Evolutionary conservation across 2,113 vertebrate species (phyloP), one percentile per base, ranked within the genome.

Genomic region (Heptranchias perlo): DNA sequence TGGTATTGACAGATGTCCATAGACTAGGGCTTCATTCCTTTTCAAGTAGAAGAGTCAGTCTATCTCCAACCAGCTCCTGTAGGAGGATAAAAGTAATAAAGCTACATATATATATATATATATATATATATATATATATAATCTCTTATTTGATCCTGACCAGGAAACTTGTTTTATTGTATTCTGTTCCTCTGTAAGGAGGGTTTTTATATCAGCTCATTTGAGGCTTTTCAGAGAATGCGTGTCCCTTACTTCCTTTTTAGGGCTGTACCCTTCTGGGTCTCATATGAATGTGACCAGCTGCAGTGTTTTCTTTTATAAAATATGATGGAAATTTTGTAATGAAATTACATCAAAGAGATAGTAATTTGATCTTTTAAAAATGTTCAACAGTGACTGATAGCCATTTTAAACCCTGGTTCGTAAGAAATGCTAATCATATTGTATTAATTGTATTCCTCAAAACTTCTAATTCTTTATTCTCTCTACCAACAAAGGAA

Each of bases 371-470:
- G 52, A 54, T 54, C 25, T 23, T 58, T 91, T 11, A 91, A 4
- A 91, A 16, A 16, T 35, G n/a, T 91, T 91, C 49, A 11, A 7
- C 49, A 91, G 25, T 31, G 84, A 87, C 47, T 82, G 16, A 4
- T n/a, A 87, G 47, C 21, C 49, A 28, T 89, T 54, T 89, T 11
- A 76, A 49, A 10, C 21, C 47, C 49, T 87, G 47, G 7, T 28
- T 87, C 28, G 6, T 82, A 39, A 44, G 4, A 82, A 44, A 4
- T 82, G n/a, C 0, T 44, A 35, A 35, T 73, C 69, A 44, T 21
- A 91, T 91, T 91, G 11, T 54, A 35, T 54, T 91, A 14, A 58
- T 44, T 94, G 65, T 94, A 65, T 65, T 94, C 92, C 62, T 94
- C 39, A 64, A 93, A 89, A 7, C 5, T 64, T 62, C 91, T 64